Percentiles rank a stretch among this genome's conserved stretches.
Conservation (phyloP, 2,888 invertebrate species). For the Zygogramma bicolorata region DNA sequence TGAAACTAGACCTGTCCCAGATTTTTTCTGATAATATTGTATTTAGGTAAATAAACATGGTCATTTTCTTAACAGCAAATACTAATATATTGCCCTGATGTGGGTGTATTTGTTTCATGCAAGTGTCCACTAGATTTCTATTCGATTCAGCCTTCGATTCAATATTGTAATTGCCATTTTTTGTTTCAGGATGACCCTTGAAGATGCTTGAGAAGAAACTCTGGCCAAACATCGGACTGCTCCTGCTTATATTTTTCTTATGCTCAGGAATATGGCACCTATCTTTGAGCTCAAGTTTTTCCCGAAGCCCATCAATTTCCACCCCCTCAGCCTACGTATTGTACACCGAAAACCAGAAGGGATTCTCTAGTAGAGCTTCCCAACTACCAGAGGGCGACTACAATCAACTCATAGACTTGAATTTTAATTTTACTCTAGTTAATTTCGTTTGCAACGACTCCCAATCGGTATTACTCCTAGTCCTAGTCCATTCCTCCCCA, state of each 20-base stretch:
- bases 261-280: constrained; percentile 50
- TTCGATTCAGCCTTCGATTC: no score
- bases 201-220: constrained; percentile 54
- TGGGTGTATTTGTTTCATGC: no score
- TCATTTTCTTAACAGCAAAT: no score
- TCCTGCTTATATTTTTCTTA: constrained; percentile 42
- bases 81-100: no score
- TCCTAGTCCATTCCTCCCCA: constrained; percentile 80
- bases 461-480: constrained; percentile 67
- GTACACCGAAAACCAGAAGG: constrained; percentile 47
- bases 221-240: constrained; percentile 49
- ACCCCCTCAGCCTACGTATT: constrained; percentile 46
- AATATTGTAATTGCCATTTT: no score
- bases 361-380: constrained; percentile 46
- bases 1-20: no score
- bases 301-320: constrained; percentile 3
- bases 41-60: no score
- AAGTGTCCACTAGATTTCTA: no score
- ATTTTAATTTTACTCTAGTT: constrained; percentile 48
- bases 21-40: no score
- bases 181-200: constrained; percentile 42
- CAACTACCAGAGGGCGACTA: constrained; percentile 48
- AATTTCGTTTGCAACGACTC: constrained; percentile 49
- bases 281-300: constrained; percentile 21
- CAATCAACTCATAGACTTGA: constrained; percentile 47